Conservation (phyloP, 1,140 invertebrate genomes). For the Harlomillsia oculata region DNA sequence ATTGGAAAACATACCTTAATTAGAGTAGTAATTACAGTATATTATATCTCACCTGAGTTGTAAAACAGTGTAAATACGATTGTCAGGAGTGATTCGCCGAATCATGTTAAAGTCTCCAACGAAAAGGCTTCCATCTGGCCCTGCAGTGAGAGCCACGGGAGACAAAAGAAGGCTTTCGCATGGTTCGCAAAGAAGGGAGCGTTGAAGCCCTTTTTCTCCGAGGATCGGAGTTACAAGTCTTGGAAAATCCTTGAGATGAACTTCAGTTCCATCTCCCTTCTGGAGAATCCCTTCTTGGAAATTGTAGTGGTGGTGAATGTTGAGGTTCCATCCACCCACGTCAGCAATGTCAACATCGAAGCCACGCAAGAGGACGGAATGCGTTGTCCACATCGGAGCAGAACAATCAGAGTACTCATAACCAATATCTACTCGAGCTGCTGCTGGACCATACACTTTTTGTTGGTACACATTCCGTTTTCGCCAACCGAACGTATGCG, state of each 20-base stretch:
- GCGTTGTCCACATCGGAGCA: constrained; percentile 83
- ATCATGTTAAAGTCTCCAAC: constrained; percentile 96
- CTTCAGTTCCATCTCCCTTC: constrained; percentile 86
- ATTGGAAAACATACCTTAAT: background rate
- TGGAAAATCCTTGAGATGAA: constrained; percentile 87
- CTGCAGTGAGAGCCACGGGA: constrained; percentile 83
- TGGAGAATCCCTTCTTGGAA: constrained; percentile 93
- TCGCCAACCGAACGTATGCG: constrained; percentile 93
- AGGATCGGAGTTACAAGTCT: constrained; percentile 77
- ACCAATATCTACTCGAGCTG: constrained; percentile 55
- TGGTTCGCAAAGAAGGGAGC: constrained; percentile 60
- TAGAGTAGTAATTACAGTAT: no score
- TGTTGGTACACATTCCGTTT: constrained; percentile 94
- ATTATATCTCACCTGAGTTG: constrained; percentile 78
- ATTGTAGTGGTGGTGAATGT: constrained; percentile 97
- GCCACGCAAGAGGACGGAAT: constrained; percentile 85
- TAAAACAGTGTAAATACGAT: constrained; percentile 83
- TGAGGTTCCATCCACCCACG: constrained; percentile 92
- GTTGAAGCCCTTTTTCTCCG: constrained; percentile 76
- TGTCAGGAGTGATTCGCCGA: constrained; percentile 79
- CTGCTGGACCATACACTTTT: constrained; percentile 51
- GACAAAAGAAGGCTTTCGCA: constrained; percentile 81
- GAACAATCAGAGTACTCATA: constrained; percentile 85
- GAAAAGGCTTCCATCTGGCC: constrained; percentile 90
- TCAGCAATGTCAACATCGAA: constrained; percentile 95